Percentiles rank a stretch among this genome's conserved stretches.
These are phyloP conservation scores for Cathartes aura DNA, from an alignment of 2,113 vertebrate species.

Conservation along the genomic window DNA sequence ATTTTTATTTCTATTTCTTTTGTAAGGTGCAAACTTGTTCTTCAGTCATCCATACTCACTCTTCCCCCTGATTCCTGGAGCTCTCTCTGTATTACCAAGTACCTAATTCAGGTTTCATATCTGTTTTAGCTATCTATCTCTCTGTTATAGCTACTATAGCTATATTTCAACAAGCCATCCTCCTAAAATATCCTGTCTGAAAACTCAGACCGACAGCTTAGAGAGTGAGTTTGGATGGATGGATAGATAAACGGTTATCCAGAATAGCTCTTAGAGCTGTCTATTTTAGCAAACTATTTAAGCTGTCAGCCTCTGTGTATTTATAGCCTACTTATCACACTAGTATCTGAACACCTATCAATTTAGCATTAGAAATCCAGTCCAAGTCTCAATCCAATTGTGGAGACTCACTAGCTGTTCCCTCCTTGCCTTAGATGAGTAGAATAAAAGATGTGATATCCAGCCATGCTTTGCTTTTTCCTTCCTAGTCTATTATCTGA, in stretches of 20 bases:
- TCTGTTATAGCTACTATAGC: background rate
- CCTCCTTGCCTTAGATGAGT: background rate
- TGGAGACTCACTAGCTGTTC: background rate
- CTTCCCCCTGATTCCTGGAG: background rate
- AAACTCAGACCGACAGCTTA: constrained; percentile 20
- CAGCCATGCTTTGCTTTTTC: background rate
- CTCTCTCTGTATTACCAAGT: background rate
- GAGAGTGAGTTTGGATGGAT: constrained; percentile 20
- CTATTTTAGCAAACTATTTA: constrained; percentile 41
- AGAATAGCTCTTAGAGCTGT: background rate
- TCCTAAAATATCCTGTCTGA: constrained; percentile 17
- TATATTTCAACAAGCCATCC: background rate
- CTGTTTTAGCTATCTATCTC: constrained; percentile 3
- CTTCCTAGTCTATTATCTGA: background rate
- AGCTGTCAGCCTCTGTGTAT: constrained; percentile 39
- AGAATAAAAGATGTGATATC: background rate
- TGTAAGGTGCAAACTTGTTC: background rate
- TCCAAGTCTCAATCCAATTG: constrained; percentile 4
- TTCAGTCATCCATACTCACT: background rate
- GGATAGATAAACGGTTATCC: constrained; percentile 5
- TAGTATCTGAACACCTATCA: constrained; percentile 38
- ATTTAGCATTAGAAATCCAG: constrained; percentile 53
- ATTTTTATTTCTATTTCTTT: background rate
- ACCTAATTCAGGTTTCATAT: background rate
- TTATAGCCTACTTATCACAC: constrained; percentile 25